Evolutionary conservation across 2,113 vertebrate species (phyloP), one percentile per base, ranked within the genome.

Genomic region (Plestiodon gilberti): DNA sequence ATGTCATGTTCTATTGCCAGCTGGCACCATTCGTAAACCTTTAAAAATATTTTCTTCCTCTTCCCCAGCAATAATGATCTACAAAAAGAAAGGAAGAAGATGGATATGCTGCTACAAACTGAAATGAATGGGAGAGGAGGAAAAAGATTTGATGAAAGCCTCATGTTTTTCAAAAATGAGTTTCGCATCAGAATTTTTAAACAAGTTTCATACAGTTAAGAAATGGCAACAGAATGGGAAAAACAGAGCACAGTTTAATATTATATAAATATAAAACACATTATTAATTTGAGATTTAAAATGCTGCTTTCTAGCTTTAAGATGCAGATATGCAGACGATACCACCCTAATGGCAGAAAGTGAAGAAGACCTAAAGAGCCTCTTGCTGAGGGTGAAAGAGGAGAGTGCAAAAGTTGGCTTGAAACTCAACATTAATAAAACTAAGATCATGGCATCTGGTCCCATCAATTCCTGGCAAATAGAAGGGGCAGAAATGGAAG

Each of bases 41-140:
- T 92, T 90, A 87, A 94, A 91, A 86, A 76, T 84, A 70, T 80
- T 89, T 93, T 84, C 64, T 69, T 84, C 73, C 75, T 89, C 75
- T 93, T 90, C 90, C 87, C 85, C 55, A 82, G 81, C 78, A 89
- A 84, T 71, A 86, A 43, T 89, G 91, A 93, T 81, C 78, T 70
- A 81, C 28, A 83, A 88, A 81, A 85, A 89, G 89, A 92, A 88
- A 61, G 64, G 87, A 90, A 65, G 69, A 81, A 82, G 65, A 85
- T 33, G 86, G 43, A 84, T 86, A 38, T 64, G 78, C 69, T 88
- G 81, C 61, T 91, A 35, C 11, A 85, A 86, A 74, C 89, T 70
- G 84, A 85, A 93, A 90, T 43, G 48, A 73, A 75, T 87, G 82
- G 73, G 69, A 77, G 83, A 88, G 84, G 79, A 18, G 25, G 78